Percentiles rank a stretch among this genome's conserved stretches.
phyloP scores from a whole-genome alignment of 1,140 invertebrate genomes.

The Listronotus oregonensis region DNA sequence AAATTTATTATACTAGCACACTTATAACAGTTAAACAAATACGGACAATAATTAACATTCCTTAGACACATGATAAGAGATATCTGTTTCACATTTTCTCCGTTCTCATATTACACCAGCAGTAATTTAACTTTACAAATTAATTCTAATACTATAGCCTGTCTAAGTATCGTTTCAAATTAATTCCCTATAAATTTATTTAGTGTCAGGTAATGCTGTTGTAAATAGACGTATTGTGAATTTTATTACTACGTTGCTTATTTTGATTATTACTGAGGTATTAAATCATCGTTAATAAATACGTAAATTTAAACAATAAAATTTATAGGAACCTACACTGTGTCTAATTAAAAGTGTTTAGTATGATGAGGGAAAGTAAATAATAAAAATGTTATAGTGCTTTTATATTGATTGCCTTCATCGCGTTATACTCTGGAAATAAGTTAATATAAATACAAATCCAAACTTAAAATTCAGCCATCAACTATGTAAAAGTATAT shows the following conservation, averaged over 20 bases:
- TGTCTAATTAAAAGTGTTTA: too few species aligned
- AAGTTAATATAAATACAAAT: too few species aligned
- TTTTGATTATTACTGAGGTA: conserved; percentile 8
- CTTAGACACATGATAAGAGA: conserved; percentile 27
- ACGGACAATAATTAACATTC: conserved; percentile 25
- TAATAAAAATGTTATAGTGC: too few species aligned
- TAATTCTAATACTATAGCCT: conserved; percentile 20
- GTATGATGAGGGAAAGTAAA: too few species aligned
- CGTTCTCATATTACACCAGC: conserved; percentile 16
- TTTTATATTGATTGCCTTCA: too few species aligned
- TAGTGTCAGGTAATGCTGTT: conserved; percentile 17
- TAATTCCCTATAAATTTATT: conserved; percentile 29
- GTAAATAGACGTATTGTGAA: conserved; percentile 18
- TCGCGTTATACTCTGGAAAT: too few species aligned
- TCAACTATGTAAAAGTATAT: too few species aligned
- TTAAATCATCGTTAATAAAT: not conserved
- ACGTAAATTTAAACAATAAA: too few species aligned
- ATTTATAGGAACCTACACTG: too few species aligned
- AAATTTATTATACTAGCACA: too few species aligned
- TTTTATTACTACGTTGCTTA: conserved; percentile 7
- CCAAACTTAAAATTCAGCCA: too few species aligned
- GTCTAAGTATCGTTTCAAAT: conserved; percentile 26
- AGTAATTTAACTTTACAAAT: conserved; percentile 22
- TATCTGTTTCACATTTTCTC: conserved; percentile 32
- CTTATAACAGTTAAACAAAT: too few species aligned